Conservation (phyloP, 2,797 vertebrate genomes). For the Moxostoma hubbsi region DNA sequence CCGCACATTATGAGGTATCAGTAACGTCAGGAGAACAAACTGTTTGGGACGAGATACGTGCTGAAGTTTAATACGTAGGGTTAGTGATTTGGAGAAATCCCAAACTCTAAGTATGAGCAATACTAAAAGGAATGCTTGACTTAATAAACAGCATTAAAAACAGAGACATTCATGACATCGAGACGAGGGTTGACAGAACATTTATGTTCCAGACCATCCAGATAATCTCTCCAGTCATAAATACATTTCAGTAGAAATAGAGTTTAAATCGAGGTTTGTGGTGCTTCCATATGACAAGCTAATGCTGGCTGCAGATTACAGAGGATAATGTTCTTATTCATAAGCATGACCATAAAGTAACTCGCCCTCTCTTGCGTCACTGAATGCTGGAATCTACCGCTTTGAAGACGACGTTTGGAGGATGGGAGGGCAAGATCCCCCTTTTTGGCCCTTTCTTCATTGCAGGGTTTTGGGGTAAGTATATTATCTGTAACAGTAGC, state of each 20-base stretch:
- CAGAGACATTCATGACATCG: conserved; percentile 15
- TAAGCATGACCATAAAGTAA: conserved; percentile 47
- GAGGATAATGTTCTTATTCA: conserved; percentile 52
- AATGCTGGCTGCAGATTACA: conserved; percentile 46
- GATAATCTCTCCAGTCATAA: conserved; percentile 5
- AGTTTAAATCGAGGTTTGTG: conserved; percentile 34
- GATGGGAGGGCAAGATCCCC: conserved; percentile 22
- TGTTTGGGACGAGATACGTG: background rate
- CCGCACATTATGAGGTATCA: too few species aligned
- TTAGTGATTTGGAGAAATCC: conserved; percentile 11
- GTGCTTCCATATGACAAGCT: conserved; percentile 30
- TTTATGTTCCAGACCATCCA: conserved; percentile 12
- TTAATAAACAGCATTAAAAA: conserved; percentile 23
- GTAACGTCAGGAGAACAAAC: too few species aligned
- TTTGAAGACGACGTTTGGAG: conserved; percentile 34
- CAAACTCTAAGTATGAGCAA: conserved; percentile 15
- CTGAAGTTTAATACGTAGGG: background rate
- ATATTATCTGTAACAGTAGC: conserved; percentile 49
- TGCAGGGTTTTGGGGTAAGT: conserved; percentile 38
- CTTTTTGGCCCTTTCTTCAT: conserved; percentile 36
- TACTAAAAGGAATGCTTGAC: background rate
- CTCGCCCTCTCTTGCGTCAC: conserved; percentile 34
- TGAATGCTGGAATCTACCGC: conserved; percentile 45
- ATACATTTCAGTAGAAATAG: conserved; percentile 27
- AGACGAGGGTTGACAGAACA: conserved; percentile 1